phyloP scores from a whole-genome alignment of 2,888 invertebrate species.

The Melanostoma mellinum region DNA sequence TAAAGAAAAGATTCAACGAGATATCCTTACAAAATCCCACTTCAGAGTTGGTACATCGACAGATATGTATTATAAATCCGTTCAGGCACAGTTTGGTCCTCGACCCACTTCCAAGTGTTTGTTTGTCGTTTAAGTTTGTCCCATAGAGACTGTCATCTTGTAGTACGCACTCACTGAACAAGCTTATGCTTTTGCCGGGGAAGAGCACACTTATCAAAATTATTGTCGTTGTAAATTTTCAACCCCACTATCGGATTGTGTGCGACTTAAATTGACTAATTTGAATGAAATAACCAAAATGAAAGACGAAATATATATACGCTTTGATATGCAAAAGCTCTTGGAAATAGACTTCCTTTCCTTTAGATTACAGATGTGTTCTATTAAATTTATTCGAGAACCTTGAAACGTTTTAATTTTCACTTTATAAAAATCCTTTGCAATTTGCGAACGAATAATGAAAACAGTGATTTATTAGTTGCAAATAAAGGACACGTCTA shows the following conservation, averaged over 20 bases:
- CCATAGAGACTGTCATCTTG: conserved; percentile 35
- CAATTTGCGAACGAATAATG: too few species aligned
- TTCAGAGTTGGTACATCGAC: conserved; percentile 39
- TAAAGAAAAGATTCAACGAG: conserved; percentile 46
- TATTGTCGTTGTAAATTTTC: conserved; percentile 2
- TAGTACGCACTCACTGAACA: conserved; percentile 23
- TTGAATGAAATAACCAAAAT: conserved; percentile 46
- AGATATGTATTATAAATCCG: conserved; percentile 15
- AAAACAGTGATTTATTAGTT: too few species aligned
- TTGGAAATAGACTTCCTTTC: too few species aligned
- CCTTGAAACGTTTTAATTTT: too few species aligned
- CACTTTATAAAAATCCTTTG: too few species aligned
- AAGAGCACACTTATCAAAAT: conserved; percentile 42
- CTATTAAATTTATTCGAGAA: too few species aligned
- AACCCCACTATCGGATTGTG: conserved; percentile 39
- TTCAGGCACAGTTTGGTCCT: conserved; percentile 15
- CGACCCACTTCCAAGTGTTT: conserved; percentile 47
- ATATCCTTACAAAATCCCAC: conserved; percentile 65
- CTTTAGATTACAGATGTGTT: too few species aligned
- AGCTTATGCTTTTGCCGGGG: conserved; percentile 51
- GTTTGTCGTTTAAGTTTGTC: conserved; percentile 57
- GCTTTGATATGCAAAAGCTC: too few species aligned
- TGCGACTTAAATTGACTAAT: conserved; percentile 59
- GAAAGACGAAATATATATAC: too few species aligned
- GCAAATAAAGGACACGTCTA: too few species aligned